Conservation (phyloP, 2,113 vertebrate species). For the Bathybates hornii region DNA sequence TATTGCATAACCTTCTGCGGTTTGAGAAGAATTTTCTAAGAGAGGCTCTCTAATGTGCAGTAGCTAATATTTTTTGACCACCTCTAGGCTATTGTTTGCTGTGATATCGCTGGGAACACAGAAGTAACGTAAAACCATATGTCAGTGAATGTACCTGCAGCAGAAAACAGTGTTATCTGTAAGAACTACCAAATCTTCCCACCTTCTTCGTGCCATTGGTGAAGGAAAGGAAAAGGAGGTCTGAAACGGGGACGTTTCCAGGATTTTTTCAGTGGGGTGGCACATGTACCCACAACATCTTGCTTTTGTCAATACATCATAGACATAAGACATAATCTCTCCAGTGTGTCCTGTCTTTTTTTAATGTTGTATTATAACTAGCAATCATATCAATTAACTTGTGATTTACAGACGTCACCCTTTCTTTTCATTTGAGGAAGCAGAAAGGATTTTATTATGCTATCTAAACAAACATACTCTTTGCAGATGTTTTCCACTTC, state of each 20-base stretch:
- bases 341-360: background rate
- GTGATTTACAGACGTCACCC: background rate
- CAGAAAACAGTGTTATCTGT: background rate
- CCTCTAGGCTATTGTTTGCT: background rate
- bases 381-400: background rate
- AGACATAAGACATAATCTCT: background rate
- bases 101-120: background rate
- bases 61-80: background rate
- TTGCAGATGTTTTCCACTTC: background rate
- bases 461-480: background rate
- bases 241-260: background rate
- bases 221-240: background rate
- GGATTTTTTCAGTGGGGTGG: background rate
- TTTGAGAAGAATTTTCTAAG: background rate
- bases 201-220: background rate
- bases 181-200: background rate
- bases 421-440: background rate
- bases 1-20: constrained; percentile 19
- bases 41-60: background rate
- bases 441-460: background rate
- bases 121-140: background rate
- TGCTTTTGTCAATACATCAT: background rate
- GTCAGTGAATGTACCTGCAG: background rate
- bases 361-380: background rate
- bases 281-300: background rate